Conservation (phyloP, 2,797 vertebrate species). For the Silurus aristotelis region DNA sequence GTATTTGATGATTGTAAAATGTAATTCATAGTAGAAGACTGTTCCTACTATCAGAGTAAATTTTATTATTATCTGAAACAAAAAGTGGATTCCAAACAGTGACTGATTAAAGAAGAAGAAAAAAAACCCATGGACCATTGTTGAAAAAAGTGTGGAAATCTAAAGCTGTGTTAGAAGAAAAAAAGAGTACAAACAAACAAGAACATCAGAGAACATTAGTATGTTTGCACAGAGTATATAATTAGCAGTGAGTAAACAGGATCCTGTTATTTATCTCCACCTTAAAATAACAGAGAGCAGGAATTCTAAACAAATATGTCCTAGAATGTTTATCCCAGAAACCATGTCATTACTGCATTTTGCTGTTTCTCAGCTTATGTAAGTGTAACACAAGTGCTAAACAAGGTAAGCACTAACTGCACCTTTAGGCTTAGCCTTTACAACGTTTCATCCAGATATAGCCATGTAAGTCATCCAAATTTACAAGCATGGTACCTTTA, state of each 20-base stretch:
- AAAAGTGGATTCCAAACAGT: background rate
- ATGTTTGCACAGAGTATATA: too few relatives aligned
- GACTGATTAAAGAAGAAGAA: background rate
- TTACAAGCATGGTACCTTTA: background rate
- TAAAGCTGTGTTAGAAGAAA: background rate
- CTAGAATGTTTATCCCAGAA: background rate
- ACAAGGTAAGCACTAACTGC: background rate
- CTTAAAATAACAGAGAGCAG: background rate
- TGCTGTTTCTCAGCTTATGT: background rate
- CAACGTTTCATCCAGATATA: background rate
- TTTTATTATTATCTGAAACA: background rate
- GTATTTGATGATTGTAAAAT: too few relatives aligned
- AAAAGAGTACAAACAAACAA: background rate
- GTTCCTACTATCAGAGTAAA: background rate
- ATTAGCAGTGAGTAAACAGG: background rate
- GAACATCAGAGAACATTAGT: too few relatives aligned
- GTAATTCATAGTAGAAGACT: background rate
- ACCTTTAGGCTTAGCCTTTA: background rate
- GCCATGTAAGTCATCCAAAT: background rate
- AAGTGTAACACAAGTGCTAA: background rate
- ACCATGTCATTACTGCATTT: background rate
- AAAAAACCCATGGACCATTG: background rate
- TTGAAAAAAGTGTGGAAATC: background rate
- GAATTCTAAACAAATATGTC: background rate
- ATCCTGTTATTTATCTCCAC: background rate